Evolutionary conservation across 1,140 invertebrate genomes (phyloP), one percentile per base, ranked within the genome.

Genomic region (Hormaphis cornu): DNA sequence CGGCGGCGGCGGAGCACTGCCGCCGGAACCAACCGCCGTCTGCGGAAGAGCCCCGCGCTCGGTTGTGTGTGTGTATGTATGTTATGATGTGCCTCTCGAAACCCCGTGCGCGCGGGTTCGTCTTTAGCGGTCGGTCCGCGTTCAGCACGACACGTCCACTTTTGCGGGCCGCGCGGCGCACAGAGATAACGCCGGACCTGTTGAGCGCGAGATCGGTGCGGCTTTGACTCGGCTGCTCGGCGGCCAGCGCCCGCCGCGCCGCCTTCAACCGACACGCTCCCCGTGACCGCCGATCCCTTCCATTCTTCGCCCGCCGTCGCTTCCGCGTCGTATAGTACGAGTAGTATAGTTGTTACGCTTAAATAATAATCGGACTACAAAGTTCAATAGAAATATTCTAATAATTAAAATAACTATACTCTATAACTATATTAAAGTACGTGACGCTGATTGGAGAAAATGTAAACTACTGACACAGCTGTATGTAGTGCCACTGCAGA

Each of bases 221-320:
- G 37, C 58, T 63, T 63, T 63, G 58, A 63, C 40, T 42, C 26
- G 24, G 37, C 37, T 7, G 37, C 37, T 40, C 14, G 14, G 48
- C 22, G 22, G 48, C 48, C 24, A 14, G 22, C 24, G 48, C n/a
- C 35, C 7, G 7, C 14, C 7, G 7, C 37, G 37, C 35, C 18
- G 40, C 22, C 16, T 37, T 44, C 40, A 46, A 63, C 58, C 58
- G 58, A 46, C 58, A 63, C 58, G 58, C 58, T 63, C 58, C 58
- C 42, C 37, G 58, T 63, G 58, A 63, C 58, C 40, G 58, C 58
- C 40, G 58, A 63, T 63, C 58, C 58, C 58, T 63, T 63, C 58
- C 42, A 63, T 30, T n/a, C 40, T 16, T 18, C 56, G 37, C 22
- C 40, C 22, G 53, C 18, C 30, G 30, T 1, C 9, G 30, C 18